Base-by-base conservation (phyloP, 2,888 invertebrate species). In the Cataglyphis cursor region DNA sequence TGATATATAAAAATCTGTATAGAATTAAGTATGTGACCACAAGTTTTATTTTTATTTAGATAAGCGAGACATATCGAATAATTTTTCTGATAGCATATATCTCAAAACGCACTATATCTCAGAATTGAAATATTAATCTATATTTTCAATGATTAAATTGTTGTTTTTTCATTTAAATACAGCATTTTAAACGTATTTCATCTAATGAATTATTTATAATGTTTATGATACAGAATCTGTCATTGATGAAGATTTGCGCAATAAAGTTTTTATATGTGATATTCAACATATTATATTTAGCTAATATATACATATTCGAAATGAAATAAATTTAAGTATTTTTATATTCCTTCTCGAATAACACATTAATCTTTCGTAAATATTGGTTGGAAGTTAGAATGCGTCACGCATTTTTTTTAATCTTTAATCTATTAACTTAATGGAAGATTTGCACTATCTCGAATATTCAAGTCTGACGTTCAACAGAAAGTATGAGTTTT, bases 351-450 rank as follows among this genome's bases (percentile, higher is more conserved):
- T 57, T 72, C 24, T 38, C 4, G 9, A 70, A 9, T 21, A 4
- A 31, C 15, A 31, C 18, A 8, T 28, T 18, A 5, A 51, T n/a
- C 8, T 9, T 44, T 6, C 3, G 6, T 12, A 18, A 18, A 24
- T 72, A 24, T 35, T 12, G 1, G 6, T 28, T 38, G 24, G 24
- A 59, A 38, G 59, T 72, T 72, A 72, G 24, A 24, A 72, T 6
- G 48, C 1, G 8, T 51, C 8, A 51, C 8, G n/a, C 0, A 15
- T 41, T 41, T 15, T 15, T 21, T 9, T 54, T 35, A 54, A 54
- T 31, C 70, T 9, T 70, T 54, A 54, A 54, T 31, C 70, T 41
- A 15, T 15, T 24, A 72, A 10, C 24, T 18, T 54, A 72, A 70
- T 35, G 35, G 41, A 44, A 44, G 15, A 41, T 41, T 41, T 41